Conservation (phyloP, 1,140 invertebrate genomes). For the Tetramorium alpestre region DNA sequence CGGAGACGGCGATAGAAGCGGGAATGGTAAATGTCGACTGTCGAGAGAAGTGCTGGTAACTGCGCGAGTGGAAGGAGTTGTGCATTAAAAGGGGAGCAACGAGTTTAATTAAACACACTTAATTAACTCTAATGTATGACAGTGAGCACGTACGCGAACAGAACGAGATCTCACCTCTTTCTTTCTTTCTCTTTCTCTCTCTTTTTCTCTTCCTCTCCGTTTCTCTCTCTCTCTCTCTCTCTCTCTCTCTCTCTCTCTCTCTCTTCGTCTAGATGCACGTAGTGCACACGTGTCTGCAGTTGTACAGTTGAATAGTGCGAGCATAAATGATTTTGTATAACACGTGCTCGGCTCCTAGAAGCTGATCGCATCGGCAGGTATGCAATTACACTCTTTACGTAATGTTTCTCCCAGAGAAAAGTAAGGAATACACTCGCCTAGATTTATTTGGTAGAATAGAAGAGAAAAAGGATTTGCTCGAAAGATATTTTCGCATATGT, state of each 20-base stretch:
- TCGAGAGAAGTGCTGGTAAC: constrained; percentile 48
- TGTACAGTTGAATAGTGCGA: constrained; percentile 49
- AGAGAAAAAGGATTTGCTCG: background rate
- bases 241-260: constrained; percentile 10
- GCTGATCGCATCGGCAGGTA: constrained; percentile 59
- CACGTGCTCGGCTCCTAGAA: constrained; percentile 62
- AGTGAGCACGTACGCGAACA: constrained; percentile 62
- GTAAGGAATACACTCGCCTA: background rate
- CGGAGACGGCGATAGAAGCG: constrained; percentile 52
- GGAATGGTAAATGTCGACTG: constrained; percentile 41
- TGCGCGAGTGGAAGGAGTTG: constrained; percentile 26
- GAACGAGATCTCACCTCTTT: constrained; percentile 49
- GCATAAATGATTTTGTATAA: constrained; percentile 61
- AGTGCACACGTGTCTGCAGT: constrained; percentile 69
- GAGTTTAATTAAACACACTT: constrained; percentile 82
- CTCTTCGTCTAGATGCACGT: constrained; percentile 28
- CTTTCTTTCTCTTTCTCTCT: constrained; percentile 13
- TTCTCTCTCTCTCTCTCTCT: constrained; percentile 8
- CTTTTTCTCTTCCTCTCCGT: background rate
- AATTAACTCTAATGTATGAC: constrained; percentile 80
- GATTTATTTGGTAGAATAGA: background rate
- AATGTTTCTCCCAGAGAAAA: constrained; percentile 4
- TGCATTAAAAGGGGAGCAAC: constrained; percentile 68
- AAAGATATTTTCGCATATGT: background rate
- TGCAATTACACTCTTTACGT: constrained; percentile 24